Base-by-base conservation (phyloP, 2,797 vertebrate species). In the Kryptolebias ocellatus region DNA sequence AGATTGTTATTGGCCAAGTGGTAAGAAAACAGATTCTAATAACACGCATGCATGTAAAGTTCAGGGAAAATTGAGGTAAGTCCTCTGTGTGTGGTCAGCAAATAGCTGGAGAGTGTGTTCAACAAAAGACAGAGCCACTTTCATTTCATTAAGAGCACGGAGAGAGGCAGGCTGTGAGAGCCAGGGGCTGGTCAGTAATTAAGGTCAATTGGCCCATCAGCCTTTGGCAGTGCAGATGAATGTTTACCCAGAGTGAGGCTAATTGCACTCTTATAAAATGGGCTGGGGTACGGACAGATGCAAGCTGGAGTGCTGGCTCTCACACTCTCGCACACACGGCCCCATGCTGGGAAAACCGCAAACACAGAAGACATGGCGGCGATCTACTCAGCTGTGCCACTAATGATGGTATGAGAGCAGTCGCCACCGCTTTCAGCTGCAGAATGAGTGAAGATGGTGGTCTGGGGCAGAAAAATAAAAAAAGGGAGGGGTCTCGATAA, bases 201-300 rank as follows among this genome's bases (percentile, higher is more conserved):
- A 90, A 91, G 90, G 92, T 92, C 90, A 92, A 90, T 91, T 91
- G 90, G 88, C 85, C 84, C 79, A 87, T 92, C 91, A 90, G 88
- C 87, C 88, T 89, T 86, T 84, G 83, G 89, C 88, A 88, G 89
- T 59, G 62, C 83, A 86, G 86, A 92, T 91, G 87, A 92, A 91
- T 92, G 90, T 94, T 93, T 92, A 93, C 90, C 74, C 88, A 89
- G 83, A 90, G 87, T 81, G 82, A 85, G 77, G 84, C 91, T 93
- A 92, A 92, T 90, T 92, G 90, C 87, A 65, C 86, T 87, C 88
- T 89, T 89, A 89, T 89, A 91, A 91, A 91, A 87, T 89, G 69
- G 83, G 85, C 81, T 84, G 54, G 80, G 80, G 86, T 90, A 84
- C 60, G 74, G 90, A 90, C 83, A 85, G 87, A 91, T 83, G 78